A percentile compares a stretch with the other conserved stretches of the same genome.
Evolutionary conservation across 2,797 vertebrate genomes (phyloP).

Genomic region (Oryzias sinensis): DNA sequence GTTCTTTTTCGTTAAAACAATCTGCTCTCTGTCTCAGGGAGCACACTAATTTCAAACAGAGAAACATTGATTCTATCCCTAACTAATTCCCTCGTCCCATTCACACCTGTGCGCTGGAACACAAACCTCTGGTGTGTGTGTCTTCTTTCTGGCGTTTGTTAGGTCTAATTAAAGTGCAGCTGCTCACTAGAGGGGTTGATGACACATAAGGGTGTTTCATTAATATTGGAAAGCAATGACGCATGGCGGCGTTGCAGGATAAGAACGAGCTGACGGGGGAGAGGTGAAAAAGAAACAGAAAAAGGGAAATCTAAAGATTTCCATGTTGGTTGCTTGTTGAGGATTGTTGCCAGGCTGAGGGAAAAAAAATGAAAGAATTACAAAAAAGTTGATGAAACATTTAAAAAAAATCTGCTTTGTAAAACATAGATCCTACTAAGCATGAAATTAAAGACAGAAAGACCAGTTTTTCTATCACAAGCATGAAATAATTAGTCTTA

Average conservation of each 20-base stretch:
- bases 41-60: slow-evolving; percentile 3
- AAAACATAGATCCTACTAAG: not conserved
- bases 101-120: slow-evolving; percentile 38
- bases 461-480: too few relatives aligned
- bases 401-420: too few relatives aligned
- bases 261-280: too few relatives aligned
- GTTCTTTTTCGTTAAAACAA: not conserved
- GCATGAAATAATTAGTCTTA: too few relatives aligned
- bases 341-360: too few relatives aligned
- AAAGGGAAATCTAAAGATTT: not conserved
- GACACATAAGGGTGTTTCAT: slow-evolving; percentile 67
- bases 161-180: slow-evolving; percentile 64
- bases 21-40: slow-evolving; percentile 3
- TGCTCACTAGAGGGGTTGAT: slow-evolving; percentile 57
- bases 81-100: slow-evolving; percentile 14
- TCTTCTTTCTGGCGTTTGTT: slow-evolving; percentile 38
- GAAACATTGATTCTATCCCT: slow-evolving; percentile 20
- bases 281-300: not conserved
- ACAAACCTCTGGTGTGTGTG: slow-evolving; percentile 26
- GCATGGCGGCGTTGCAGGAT: slow-evolving; percentile 17
- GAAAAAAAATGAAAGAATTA: too few relatives aligned
- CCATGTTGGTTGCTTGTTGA: not conserved
- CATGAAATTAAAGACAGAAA: not conserved
- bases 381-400: too few relatives aligned
- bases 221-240: slow-evolving; percentile 54